A percentile compares a stretch with the other conserved stretches of the same genome.
These are phyloP conservation scores for Muscidifurax raptorellus DNA, from an alignment of 1,140 invertebrate species.

Conservation along the genomic window DNA sequence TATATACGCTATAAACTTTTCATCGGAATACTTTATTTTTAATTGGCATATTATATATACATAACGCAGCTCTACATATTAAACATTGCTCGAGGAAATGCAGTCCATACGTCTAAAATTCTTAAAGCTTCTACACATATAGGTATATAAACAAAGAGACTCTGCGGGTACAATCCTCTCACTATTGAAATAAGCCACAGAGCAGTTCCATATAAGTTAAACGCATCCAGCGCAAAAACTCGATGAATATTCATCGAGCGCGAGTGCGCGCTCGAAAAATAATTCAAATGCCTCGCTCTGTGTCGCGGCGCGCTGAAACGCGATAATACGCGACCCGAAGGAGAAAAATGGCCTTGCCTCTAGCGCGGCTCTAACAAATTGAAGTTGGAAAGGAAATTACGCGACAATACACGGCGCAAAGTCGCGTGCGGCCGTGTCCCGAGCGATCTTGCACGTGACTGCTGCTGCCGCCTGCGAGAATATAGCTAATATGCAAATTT, in stretches of 20 bases:
- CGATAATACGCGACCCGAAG: constrained; percentile 3
- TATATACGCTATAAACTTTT: neutral
- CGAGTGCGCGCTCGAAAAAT: neutral
- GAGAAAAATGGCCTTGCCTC: neutral
- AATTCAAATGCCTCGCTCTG: neutral
- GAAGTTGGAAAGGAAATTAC: constrained; percentile 14
- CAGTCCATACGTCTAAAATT: no score
- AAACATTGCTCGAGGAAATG: no score
- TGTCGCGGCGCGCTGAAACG: neutral
- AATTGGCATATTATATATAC: no score
- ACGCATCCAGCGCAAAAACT: neutral
- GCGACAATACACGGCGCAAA: neutral
- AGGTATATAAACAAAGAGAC: no score
- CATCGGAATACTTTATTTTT: no score
- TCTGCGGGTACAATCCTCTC: no score
- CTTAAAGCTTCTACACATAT: no score
- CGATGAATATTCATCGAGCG: constrained; percentile 20
- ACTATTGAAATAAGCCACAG: neutral
- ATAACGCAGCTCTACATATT: no score
- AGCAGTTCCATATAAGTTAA: neutral
- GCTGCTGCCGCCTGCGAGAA: neutral
- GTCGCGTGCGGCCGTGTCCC: constrained; percentile 10
- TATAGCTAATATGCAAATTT: constrained; percentile 40
- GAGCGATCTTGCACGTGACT: constrained; percentile 31
- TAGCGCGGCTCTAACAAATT: constrained; percentile 15